These are phyloP conservation scores for Gymnocypris eckloni DNA, from an alignment of 2,797 vertebrate species.

Conservation along the genomic window DNA sequence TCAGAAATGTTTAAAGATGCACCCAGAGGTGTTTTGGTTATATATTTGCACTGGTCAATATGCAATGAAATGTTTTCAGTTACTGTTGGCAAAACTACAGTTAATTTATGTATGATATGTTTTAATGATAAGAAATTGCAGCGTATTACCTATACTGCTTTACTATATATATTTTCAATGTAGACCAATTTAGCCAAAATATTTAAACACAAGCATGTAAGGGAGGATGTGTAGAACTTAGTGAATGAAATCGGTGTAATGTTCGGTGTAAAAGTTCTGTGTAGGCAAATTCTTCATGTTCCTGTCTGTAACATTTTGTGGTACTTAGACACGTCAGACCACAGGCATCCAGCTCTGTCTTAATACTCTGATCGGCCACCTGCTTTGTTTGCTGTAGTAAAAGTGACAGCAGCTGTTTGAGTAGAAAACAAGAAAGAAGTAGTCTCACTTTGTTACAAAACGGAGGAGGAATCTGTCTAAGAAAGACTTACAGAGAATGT, in stretches of 20 bases:
- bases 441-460: background rate
- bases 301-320: background rate
- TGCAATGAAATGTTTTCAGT: background rate
- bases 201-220: background rate
- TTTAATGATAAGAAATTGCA: background rate
- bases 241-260: background rate
- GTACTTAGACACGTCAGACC: slow-evolving; percentile 12
- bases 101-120: background rate
- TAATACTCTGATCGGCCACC: background rate
- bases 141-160: no score
- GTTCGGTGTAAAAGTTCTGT: background rate
- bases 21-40: background rate
- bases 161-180: no score
- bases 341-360: slow-evolving; percentile 11
- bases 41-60: background rate
- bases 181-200: background rate
- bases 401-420: background rate
- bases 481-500: background rate
- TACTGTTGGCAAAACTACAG: background rate
- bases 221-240: background rate
- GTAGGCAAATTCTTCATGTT: background rate
- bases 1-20: background rate
- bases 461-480: background rate
- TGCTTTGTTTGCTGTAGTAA: background rate
- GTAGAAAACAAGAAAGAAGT: background rate